Conservation (phyloP, 2,888 invertebrate species). For the Halictus quadricinctus region DNA sequence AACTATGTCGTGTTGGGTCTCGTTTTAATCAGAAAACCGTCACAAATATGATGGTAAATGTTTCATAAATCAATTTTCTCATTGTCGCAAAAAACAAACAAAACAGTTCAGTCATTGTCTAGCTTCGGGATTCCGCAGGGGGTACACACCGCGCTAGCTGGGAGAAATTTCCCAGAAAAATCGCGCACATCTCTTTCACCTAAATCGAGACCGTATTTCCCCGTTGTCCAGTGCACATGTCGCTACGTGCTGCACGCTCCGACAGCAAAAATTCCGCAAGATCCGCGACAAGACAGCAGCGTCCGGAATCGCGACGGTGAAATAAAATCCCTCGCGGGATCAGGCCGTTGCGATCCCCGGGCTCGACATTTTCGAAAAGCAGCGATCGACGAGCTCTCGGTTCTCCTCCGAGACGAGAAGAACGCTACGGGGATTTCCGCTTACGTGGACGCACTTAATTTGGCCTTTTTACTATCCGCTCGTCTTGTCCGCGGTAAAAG, state of each 20-base stretch:
- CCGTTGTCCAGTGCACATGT: neutral
- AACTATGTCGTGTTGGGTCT: no score
- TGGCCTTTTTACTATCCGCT: slow-evolving; percentile 49
- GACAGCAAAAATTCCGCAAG: neutral
- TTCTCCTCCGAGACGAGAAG: neutral
- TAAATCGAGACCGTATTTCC: slow-evolving; percentile 1
- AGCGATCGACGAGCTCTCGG: slow-evolving; percentile 7
- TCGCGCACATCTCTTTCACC: neutral
- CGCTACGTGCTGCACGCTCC: neutral
- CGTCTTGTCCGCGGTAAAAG: slow-evolving; percentile 57
- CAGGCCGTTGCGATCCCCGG: neutral
- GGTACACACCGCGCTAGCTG: neutral
- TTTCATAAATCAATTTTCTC: neutral
- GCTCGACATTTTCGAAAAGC: slow-evolving; percentile 9
- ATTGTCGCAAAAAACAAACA: neutral
- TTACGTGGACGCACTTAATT: slow-evolving; percentile 58
- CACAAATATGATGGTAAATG: no score
- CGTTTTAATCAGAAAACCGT: no score
- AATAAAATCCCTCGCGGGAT: neutral
- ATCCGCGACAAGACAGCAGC: neutral
- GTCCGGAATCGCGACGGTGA: neutral
- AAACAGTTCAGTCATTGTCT: neutral
- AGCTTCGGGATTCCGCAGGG: neutral
- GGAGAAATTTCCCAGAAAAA: neutral
- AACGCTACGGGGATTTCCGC: slow-evolving; percentile 16